These are phyloP conservation scores for Nasonia oneida DNA, from an alignment of 2,888 invertebrate species.

Conservation along the genomic window DNA sequence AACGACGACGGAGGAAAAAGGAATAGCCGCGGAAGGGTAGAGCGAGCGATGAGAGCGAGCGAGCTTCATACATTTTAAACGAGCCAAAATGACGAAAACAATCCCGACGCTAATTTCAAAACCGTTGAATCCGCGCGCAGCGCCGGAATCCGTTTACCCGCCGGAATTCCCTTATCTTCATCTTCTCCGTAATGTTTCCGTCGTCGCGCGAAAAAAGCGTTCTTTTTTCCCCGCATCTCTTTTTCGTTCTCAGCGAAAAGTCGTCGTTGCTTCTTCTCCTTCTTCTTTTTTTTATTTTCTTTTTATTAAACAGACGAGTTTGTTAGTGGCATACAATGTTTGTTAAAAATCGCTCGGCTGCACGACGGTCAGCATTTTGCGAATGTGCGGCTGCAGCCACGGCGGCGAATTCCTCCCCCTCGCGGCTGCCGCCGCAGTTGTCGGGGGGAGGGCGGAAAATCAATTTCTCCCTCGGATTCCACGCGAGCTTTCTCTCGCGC, in stretches of 20 bases:
- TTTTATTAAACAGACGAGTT: slow-evolving; percentile 8
- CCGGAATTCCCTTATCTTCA: slow-evolving; percentile 44
- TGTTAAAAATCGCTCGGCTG: slow-evolving; percentile 25
- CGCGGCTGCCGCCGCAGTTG: background rate
- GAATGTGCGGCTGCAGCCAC: background rate
- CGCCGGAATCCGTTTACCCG: slow-evolving; percentile 59
- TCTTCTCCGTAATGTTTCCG: background rate
- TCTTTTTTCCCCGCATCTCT: slow-evolving; percentile 16
- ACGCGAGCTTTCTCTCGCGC: slow-evolving; percentile 12
- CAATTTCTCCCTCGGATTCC: slow-evolving; percentile 29
- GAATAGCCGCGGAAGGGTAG: background rate
- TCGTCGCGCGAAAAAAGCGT: background rate
- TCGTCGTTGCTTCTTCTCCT: background rate
- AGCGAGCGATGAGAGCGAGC: background rate
- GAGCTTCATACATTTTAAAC: slow-evolving; percentile 65
- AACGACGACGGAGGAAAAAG: slow-evolving; percentile 1
- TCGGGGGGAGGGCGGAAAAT: slow-evolving; percentile 23
- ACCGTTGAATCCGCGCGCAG: slow-evolving; percentile 54
- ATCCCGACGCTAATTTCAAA: slow-evolving; percentile 65
- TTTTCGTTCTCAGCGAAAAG: background rate
- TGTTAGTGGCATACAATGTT: slow-evolving; percentile 49
- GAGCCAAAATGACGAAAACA: slow-evolving; percentile 65
- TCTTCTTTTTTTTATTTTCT: background rate
- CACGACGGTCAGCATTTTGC: slow-evolving; percentile 41
- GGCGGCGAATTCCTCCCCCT: slow-evolving; percentile 28